Percentiles rank a stretch among this genome's conserved stretches.
These are phyloP conservation scores for Aphelinus atriplicis DNA, from an alignment of 1,140 invertebrate genomes.

Conservation along the genomic window DNA sequence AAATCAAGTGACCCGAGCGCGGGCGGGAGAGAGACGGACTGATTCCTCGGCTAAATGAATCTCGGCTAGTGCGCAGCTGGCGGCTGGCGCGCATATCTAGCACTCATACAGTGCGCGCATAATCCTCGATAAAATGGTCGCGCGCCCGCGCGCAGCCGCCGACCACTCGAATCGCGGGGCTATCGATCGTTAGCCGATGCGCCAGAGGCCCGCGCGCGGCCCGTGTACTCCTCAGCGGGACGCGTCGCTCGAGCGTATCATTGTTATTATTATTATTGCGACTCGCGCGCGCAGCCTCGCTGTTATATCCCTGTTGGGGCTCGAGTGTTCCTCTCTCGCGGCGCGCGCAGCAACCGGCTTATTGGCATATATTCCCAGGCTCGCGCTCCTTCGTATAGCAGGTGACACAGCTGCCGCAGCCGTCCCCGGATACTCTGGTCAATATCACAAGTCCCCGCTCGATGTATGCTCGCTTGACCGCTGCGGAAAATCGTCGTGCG, in stretches of 20 bases:
- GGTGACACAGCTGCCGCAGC: not conserved
- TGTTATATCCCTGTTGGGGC: no score
- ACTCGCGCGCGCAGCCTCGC: not conserved
- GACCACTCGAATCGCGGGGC: no score
- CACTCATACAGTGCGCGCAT: no score
- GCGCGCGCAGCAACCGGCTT: conserved; percentile 24
- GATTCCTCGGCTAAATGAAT: conserved; percentile 15
- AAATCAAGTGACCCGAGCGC: not conserved
- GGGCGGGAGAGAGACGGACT: not conserved
- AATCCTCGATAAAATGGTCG: no score
- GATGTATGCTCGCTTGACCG: no score
- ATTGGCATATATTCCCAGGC: not conserved
- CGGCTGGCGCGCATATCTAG: no score
- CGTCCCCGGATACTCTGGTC: conserved; percentile 12
- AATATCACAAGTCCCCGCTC: not conserved
- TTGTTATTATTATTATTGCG: conserved; percentile 9
- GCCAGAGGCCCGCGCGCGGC: no score
- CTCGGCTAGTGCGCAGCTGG: not conserved
- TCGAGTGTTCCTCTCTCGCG: not conserved
- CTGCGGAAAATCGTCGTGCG: no score
- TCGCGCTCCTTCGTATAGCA: not conserved
- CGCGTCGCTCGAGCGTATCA: not conserved
- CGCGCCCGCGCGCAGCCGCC: no score
- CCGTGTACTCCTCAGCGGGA: no score
- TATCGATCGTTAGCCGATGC: no score